Evolutionary conservation across 2,888 invertebrate genomes (phyloP).

Genomic region (Labia minor): DNA sequence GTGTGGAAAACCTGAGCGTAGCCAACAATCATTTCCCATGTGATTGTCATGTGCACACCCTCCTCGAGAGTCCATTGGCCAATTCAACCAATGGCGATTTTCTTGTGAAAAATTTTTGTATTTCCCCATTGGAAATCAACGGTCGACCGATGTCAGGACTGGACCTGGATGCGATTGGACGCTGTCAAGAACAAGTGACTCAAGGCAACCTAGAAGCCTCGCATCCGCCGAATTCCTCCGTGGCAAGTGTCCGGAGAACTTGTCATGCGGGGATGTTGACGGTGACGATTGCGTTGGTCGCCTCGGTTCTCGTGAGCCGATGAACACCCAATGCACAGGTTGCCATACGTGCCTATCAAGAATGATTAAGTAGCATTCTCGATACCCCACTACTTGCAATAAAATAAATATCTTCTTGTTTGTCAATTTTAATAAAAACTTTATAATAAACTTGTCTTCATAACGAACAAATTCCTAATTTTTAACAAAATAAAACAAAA

Average conservation of each 20-base stretch:
- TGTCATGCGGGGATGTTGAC: background rate
- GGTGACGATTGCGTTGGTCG: background rate
- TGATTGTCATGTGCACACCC: conserved; percentile 70
- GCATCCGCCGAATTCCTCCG: background rate
- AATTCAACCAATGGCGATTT: conserved; percentile 52
- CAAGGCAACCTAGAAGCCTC: conserved; percentile 46
- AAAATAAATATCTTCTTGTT: no score
- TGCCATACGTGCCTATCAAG: background rate
- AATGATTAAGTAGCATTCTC: background rate
- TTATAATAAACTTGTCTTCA: no score
- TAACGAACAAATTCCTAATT: no score
- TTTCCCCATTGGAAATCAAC: conserved; percentile 73
- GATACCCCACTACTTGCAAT: background rate
- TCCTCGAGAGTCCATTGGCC: conserved; percentile 63
- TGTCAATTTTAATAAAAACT: no score
- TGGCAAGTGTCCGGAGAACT: background rate
- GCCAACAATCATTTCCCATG: conserved; percentile 75
- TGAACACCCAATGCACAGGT: background rate
- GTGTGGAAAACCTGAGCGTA: conserved; percentile 61
- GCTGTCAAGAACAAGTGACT: conserved; percentile 56
- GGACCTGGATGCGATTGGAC: conserved; percentile 52
- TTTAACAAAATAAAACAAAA: no score
- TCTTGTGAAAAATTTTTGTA: conserved; percentile 67
- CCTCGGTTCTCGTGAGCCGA: background rate
- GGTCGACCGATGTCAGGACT: conserved; percentile 61